phyloP scores from a whole-genome alignment of 2,113 vertebrate species.

The Aplodontia rufa region DNA sequence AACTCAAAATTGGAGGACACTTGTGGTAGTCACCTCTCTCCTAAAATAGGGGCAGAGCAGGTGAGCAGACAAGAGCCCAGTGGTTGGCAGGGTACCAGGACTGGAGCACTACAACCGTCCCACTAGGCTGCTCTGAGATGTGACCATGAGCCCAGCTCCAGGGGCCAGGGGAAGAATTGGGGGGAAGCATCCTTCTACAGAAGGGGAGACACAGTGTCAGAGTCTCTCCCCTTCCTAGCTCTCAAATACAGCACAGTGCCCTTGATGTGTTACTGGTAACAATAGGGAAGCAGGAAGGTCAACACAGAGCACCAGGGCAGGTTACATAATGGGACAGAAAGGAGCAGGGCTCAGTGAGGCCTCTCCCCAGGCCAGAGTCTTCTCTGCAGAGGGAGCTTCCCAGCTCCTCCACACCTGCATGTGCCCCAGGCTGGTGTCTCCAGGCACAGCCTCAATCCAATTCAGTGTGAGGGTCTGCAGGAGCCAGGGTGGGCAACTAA shows the following conservation, averaged over 20 bases:
- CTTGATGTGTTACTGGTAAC: background rate
- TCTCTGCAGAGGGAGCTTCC: background rate
- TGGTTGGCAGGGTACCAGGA: background rate
- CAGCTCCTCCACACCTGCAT: too few species aligned
- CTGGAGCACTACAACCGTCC: background rate
- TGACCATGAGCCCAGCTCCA: background rate
- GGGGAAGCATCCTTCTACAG: background rate
- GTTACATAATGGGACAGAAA: background rate
- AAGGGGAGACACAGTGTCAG: background rate
- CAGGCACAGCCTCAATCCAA: background rate
- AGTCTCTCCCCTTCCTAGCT: background rate
- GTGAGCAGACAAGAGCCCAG: background rate
- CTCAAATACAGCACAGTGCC: background rate
- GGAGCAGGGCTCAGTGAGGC: background rate
- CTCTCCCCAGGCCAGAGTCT: background rate
- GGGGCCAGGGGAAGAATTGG: background rate
- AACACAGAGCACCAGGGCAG: too few species aligned
- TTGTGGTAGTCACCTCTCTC: fast-evolving
- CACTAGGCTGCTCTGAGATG: background rate
- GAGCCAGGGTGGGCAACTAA: background rate
- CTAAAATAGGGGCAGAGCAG: background rate
- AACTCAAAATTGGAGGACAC: background rate
- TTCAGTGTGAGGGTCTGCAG: background rate
- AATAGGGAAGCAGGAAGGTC: background rate
- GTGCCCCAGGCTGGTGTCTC: background rate